Conservation (phyloP, 2,888 invertebrate genomes). For the Oscheius sp. region DNA sequence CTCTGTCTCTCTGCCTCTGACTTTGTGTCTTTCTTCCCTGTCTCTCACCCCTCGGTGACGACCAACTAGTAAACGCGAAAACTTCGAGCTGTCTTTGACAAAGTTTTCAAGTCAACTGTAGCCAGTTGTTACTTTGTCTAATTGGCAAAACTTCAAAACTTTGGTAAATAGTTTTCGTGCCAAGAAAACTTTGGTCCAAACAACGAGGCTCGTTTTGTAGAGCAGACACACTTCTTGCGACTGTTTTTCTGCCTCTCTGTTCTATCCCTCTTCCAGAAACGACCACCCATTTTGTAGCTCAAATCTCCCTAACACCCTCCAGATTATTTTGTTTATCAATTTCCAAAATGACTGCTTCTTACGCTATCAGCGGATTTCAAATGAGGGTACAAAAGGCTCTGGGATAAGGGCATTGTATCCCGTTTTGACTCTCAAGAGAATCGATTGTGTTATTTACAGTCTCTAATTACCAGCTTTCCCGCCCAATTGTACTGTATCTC, state of each 20-base stretch:
- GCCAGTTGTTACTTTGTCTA: no score
- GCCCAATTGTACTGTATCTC: background rate
- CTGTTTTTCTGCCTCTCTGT: background rate
- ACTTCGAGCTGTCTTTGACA: no score
- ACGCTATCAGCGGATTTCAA: no score
- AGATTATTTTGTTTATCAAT: background rate
- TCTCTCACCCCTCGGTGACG: background rate
- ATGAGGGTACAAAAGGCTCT: no score
- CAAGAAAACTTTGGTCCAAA: no score
- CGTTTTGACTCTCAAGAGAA: background rate
- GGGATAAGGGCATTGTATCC: background rate
- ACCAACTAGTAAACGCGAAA: no score
- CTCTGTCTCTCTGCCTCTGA: background rate
- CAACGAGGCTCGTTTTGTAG: no score
- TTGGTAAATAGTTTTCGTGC: no score
- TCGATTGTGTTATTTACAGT: conserved; percentile 1
- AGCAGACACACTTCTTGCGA: no score
- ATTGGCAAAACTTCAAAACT: no score
- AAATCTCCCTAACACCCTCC: background rate
- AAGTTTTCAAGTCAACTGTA: no score
- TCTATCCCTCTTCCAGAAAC: background rate
- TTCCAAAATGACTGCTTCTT: background rate
- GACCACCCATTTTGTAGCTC: background rate
- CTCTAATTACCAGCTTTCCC: background rate
- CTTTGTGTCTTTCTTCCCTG: background rate